Base-by-base conservation (phyloP, 2,113 vertebrate species). In the Dromaius novaehollandiae region DNA sequence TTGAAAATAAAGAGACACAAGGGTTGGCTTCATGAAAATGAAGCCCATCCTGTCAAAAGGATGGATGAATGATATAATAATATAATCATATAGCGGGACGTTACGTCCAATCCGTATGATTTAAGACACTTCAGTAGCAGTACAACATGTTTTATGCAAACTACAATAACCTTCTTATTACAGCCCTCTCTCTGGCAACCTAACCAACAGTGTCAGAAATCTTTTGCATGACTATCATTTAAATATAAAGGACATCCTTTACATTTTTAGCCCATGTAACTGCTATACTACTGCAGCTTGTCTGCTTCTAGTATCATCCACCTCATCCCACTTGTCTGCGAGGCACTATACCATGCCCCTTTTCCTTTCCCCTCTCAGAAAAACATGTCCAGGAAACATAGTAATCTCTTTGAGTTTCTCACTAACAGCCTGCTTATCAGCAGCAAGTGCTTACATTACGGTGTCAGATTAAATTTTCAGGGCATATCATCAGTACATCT, bases 271-370 rank as follows among this genome's bases (percentile, higher is more conserved):
- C 58, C 15, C 42, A 15, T 9, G 7, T 56, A 22, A 56, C 7
- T 10, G 44, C 44, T 34, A 9, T 10, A 34, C 28, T 21, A 32
- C 14, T 15, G 19, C 60, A 25, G 30, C 30, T 17, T 15, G 10
- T 20, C 36, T 36, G 32, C 61, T 76, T 8, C 44, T 16, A 1
- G 3, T 3, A 7, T 7, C 42, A 21, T 8, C 25, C 14, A 9
- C 2, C 28, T 14, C 4, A n/a, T 14, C 58, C 38, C 5, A 20
- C 22, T 1, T 0, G 1, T 19, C 51, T 25, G n/a, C 28, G n/a
- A 18, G 56, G 65, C 20, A 3, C 30, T 3, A 7, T 1, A 5
- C 2, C 19, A 6, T 32, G 66, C 26, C 8, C 21, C 48, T 30
- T 82, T 24, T 50, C 34, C 48, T 40, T 65, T 14, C 50, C 48